Conservation (phyloP, 2,113 vertebrate genomes). For the Trematomus loennbergii region DNA sequence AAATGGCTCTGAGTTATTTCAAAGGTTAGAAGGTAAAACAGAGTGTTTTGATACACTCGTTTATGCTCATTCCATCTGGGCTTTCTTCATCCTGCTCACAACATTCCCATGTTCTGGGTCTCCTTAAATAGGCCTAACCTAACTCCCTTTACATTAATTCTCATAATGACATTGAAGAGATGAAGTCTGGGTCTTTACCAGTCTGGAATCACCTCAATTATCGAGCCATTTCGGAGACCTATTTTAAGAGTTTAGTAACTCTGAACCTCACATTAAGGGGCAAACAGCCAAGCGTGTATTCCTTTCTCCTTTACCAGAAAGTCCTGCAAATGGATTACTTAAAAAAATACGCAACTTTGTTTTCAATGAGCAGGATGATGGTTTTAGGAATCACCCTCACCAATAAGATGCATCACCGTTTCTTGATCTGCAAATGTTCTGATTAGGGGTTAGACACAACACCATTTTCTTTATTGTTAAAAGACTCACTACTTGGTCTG, state of each 20-base stretch:
- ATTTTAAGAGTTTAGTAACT: slow-evolving; percentile 42
- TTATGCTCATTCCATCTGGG: slow-evolving; percentile 18
- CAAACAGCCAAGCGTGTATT: not conserved
- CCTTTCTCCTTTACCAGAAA: not conserved
- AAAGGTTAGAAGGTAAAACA: slow-evolving; percentile 45
- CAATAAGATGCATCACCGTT: not conserved
- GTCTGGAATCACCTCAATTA: slow-evolving; percentile 42
- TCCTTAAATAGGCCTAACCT: slow-evolving; percentile 34
- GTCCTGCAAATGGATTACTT: not conserved
- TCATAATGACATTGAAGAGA: slow-evolving; percentile 27
- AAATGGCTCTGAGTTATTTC: slow-evolving; percentile 26
- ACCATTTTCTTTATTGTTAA: not conserved
- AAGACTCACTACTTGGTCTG: not conserved
- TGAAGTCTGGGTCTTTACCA: slow-evolving; percentile 18
- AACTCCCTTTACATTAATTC: slow-evolving; percentile 26
- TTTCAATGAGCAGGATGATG: not conserved
- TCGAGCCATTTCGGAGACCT: not conserved
- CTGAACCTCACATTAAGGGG: slow-evolving; percentile 24
- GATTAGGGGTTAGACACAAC: not conserved
- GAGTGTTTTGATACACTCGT: slow-evolving; percentile 29
- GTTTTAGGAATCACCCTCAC: not conserved
- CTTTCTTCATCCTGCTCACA: slow-evolving; percentile 11
- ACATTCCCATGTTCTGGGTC: slow-evolving; percentile 53
- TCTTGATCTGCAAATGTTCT: not conserved
- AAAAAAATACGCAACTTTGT: not conserved